Percentiles rank a stretch among this genome's conserved stretches.
phyloP scores from a whole-genome alignment of 2,797 vertebrate genomes.

The Arvicola amphibius region DNA sequence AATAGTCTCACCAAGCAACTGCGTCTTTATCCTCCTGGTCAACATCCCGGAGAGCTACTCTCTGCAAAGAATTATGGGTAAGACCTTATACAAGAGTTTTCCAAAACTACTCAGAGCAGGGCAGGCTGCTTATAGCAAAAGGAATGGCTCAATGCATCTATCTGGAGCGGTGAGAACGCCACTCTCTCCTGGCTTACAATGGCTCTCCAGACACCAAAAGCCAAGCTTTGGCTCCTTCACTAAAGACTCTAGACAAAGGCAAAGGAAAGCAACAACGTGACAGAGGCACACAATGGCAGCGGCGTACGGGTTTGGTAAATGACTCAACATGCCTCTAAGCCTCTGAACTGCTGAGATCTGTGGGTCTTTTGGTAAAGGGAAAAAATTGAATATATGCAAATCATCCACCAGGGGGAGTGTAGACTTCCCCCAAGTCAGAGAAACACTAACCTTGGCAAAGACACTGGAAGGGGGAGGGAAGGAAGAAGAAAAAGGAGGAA shows the following conservation, averaged over 20 bases:
- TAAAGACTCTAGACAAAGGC: background rate
- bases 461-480: background rate
- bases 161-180: background rate
- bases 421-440: slow-evolving; percentile 29
- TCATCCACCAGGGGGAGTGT: slow-evolving; percentile 72
- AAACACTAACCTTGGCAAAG: slow-evolving; percentile 75
- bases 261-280: background rate
- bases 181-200: background rate
- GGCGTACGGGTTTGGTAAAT: background rate
- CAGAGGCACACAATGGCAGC: too few relatives aligned
- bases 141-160: background rate
- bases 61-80: background rate
- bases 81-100: background rate
- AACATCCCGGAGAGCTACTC: background rate
- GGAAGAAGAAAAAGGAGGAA: background rate
- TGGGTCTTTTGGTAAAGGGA: background rate
- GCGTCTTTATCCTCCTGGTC: background rate
- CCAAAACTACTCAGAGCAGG: background rate
- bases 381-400: background rate
- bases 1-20: background rate
- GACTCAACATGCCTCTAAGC: background rate
- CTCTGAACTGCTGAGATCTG: background rate
- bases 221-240: too few relatives aligned
- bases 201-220: background rate
- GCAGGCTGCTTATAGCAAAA: background rate